phyloP scores from a whole-genome alignment of 2,888 invertebrate genomes.

The Serripes groenlandicus region DNA sequence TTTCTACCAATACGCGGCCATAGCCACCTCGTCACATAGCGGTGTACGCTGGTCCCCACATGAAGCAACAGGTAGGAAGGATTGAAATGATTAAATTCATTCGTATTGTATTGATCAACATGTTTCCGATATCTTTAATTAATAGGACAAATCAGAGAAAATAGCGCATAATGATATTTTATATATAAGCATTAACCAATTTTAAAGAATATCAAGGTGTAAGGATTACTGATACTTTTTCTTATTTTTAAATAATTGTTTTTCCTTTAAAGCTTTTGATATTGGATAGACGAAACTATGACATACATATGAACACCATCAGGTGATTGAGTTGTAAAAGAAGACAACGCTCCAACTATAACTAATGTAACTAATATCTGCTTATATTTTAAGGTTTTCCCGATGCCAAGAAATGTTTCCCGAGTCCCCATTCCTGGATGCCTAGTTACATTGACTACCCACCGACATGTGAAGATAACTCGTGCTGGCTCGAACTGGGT shows the following conservation, averaged over 20 bases:
- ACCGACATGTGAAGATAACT: conserved; percentile 59
- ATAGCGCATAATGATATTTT: too few relatives aligned
- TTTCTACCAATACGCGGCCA: conserved; percentile 74
- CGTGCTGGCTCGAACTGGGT: conserved; percentile 72
- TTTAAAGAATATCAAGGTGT: too few relatives aligned
- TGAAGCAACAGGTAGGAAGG: conserved; percentile 77
- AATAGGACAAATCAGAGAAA: background rate
- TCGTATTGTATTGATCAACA: background rate
- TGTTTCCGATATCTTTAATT: background rate
- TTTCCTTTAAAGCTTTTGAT: too few relatives aligned
- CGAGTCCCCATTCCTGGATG: conserved; percentile 78
- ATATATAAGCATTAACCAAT: too few relatives aligned
- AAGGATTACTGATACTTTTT: too few relatives aligned
- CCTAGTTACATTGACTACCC: conserved; percentile 60
- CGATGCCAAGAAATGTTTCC: conserved; percentile 78
- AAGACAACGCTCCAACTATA: background rate
- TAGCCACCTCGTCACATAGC: conserved; percentile 72
- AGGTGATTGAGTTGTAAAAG: too few relatives aligned
- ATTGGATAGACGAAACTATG: too few relatives aligned
- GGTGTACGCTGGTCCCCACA: conserved; percentile 69
- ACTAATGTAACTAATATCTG: background rate
- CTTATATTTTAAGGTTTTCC: conserved; percentile 75
- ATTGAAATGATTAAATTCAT: background rate
- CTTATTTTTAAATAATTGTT: too few relatives aligned
- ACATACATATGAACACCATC: too few relatives aligned